A percentile compares a stretch with the other conserved stretches of the same genome.
These are phyloP conservation scores for Okamejei kenojei DNA, from an alignment of 2,797 vertebrate genomes.

Conservation along the genomic window DNA sequence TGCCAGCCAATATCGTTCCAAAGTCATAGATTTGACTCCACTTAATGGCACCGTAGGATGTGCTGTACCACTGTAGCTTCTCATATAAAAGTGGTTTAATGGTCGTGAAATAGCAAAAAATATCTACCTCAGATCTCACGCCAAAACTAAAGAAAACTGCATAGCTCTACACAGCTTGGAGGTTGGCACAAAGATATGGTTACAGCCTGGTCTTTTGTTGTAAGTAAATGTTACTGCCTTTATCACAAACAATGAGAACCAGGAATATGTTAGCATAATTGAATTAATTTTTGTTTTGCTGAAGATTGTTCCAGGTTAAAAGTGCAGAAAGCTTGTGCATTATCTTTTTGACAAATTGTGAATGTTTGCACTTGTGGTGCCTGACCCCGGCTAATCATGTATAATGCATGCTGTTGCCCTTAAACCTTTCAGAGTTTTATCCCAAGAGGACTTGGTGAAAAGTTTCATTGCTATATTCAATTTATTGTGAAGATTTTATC, in stretches of 20 bases:
- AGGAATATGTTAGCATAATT: conserved; percentile 45
- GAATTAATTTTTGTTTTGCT: conserved; percentile 46
- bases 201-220: conserved; percentile 40
- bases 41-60: neutral
- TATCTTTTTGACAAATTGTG: conserved; percentile 63
- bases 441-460: conserved; percentile 46
- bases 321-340: conserved; percentile 48
- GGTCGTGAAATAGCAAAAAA: conserved; percentile 14
- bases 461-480: conserved; percentile 51
- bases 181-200: conserved; percentile 11
- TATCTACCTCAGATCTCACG: neutral
- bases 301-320: conserved; percentile 47
- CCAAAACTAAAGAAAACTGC: neutral
- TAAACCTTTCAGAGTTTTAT: conserved; percentile 45
- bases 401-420: conserved; percentile 63
- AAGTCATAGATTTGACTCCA: neutral
- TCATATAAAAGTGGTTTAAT: neutral
- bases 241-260: conserved; percentile 43
- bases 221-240: conserved; percentile 47
- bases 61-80: neutral
- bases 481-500: conserved; percentile 65
- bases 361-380: conserved; percentile 58
- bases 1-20: neutral
- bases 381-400: conserved; percentile 68
- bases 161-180: neutral